A percentile compares a stretch with the other conserved stretches of the same genome.
phyloP scores from a whole-genome alignment of 1,140 invertebrate species.

The Euura lappo region DNA sequence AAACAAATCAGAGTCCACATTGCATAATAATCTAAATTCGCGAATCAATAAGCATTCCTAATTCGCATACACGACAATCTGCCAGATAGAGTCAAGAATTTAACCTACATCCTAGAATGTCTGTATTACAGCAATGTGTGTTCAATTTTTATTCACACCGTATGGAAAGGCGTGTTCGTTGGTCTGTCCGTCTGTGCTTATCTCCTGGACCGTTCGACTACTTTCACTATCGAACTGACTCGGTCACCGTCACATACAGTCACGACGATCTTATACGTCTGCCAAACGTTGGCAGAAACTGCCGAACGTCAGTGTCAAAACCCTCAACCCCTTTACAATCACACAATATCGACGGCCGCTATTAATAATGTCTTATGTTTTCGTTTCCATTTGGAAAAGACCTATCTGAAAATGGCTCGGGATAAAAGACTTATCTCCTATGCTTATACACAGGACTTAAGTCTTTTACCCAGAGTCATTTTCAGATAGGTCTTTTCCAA shows the following conservation, averaged over 20 bases:
- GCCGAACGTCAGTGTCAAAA: no score
- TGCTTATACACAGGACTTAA: no score
- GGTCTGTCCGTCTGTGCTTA: background rate
- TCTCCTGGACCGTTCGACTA: slow-evolving; percentile 31
- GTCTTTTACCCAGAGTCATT: no score
- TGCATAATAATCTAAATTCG: background rate
- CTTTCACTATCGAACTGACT: slow-evolving; percentile 44
- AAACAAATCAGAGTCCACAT: background rate
- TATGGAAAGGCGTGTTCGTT: background rate
- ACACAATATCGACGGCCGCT: no score
- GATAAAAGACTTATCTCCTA: no score
- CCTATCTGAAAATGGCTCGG: no score
- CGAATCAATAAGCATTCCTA: background rate
- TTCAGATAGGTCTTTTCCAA: no score
- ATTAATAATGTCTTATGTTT: no score
- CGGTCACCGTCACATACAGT: background rate
- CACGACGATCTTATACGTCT: no score
- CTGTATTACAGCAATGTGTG: background rate
- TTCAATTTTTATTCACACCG: background rate
- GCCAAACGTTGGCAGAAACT: no score
- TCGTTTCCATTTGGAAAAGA: no score
- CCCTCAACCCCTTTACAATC: no score
- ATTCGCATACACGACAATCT: background rate
- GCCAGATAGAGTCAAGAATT: background rate
- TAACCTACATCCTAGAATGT: background rate